A percentile compares a stretch with the other conserved stretches of the same genome.
phyloP scores from a whole-genome alignment of 2,113 vertebrate species.

The Corynorhinus townsendii region DNA sequence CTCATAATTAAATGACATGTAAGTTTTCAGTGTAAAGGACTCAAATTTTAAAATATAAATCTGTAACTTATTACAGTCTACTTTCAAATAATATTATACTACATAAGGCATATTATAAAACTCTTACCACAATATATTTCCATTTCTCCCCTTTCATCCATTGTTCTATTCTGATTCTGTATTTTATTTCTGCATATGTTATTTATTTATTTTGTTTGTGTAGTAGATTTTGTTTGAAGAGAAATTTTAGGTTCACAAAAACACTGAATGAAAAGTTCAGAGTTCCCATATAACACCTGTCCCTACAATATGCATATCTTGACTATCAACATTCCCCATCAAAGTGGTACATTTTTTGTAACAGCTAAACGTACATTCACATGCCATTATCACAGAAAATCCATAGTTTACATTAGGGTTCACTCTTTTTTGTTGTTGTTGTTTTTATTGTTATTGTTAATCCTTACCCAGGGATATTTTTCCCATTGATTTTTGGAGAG shows the following conservation, averaged over 20 bases:
- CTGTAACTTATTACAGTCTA: background rate
- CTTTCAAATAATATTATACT: background rate
- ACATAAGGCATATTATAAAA: background rate
- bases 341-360: background rate
- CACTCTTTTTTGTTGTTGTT: background rate
- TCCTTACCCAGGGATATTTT: too few relatives aligned
- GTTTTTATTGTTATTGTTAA: too few relatives aligned
- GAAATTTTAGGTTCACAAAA: background rate
- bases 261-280: background rate
- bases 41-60: background rate
- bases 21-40: background rate
- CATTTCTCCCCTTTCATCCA: background rate
- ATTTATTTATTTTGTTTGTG: background rate
- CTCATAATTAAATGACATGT: background rate
- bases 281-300: background rate
- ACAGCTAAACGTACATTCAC: background rate
- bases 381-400: background rate
- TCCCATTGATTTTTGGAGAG: too few relatives aligned
- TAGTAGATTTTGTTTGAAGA: background rate
- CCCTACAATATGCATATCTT: background rate
- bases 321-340: background rate
- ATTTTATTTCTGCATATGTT: slow-evolving; percentile 8
- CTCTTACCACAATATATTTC: background rate
- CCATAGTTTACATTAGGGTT: background rate
- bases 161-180: background rate